Evolutionary conservation across 2,888 invertebrate genomes (phyloP).

Genomic region (Steromphala cineraria): DNA sequence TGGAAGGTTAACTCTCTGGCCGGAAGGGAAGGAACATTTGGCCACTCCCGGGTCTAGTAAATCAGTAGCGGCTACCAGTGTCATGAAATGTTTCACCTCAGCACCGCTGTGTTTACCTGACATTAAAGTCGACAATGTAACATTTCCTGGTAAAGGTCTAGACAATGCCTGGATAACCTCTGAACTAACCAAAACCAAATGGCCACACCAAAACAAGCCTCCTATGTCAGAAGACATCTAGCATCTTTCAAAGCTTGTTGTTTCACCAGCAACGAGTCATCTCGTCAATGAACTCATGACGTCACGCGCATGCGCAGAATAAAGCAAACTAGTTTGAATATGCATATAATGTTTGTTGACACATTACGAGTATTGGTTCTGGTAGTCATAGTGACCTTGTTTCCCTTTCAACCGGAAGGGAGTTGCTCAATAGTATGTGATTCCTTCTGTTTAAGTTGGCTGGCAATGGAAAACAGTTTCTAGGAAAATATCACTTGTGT

Average conservation of each 20-base stretch:
- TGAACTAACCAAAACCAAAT: no score
- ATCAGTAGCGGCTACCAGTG: no score
- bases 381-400: not conserved
- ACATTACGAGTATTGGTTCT: not conserved
- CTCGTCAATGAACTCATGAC: not conserved
- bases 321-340: not conserved
- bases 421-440: not conserved
- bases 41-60: no score
- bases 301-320: not conserved
- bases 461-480: not conserved
- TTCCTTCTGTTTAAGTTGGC: constrained; percentile 6
- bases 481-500: not conserved
- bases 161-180: no score
- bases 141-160: no score
- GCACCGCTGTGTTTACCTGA: no score
- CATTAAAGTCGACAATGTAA: no score
- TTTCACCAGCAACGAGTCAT: not conserved
- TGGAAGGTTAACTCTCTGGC: no score
- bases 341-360: constrained; percentile 1
- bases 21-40: no score
- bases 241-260: not conserved
- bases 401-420: not conserved
- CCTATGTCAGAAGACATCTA: no score
- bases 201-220: no score
- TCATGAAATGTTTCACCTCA: no score